Evolutionary conservation across 2,113 vertebrate species (phyloP).

Genomic region (Alaudala cheleensis): DNA sequence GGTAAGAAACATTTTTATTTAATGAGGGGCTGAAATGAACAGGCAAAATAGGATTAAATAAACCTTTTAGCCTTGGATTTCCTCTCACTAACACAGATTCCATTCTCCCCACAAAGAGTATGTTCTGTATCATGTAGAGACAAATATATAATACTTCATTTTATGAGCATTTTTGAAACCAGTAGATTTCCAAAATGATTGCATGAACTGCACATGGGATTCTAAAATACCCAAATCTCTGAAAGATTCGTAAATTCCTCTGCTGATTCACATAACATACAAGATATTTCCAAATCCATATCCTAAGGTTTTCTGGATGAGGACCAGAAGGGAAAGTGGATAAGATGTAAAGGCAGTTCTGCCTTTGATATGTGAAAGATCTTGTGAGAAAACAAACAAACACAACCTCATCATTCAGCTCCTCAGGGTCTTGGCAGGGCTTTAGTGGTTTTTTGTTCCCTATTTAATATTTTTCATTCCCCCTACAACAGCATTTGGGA

Average conservation of each 20-base stretch:
- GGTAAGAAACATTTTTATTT: slow-evolving; percentile 50
- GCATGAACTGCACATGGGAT: background rate
- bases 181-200: background rate
- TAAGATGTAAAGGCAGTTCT: background rate
- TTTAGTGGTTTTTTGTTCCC: background rate
- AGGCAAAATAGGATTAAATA: background rate
- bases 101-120: background rate
- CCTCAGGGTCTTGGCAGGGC: background rate
- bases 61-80: background rate
- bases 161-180: background rate
- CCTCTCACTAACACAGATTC: background rate
- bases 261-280: background rate
- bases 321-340: background rate
- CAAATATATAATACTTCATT: background rate
- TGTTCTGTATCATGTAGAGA: background rate
- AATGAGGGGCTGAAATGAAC: background rate
- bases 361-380: background rate
- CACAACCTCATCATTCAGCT: background rate
- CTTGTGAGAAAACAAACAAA: background rate
- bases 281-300: background rate
- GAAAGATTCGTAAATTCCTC: background rate
- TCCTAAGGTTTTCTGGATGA: background rate
- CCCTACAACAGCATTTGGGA: background rate
- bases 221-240: background rate
- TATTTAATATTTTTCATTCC: background rate